Evolutionary conservation across 1,140 invertebrate species (phyloP).

Genomic region (Neoseiulus cucumeris): DNA sequence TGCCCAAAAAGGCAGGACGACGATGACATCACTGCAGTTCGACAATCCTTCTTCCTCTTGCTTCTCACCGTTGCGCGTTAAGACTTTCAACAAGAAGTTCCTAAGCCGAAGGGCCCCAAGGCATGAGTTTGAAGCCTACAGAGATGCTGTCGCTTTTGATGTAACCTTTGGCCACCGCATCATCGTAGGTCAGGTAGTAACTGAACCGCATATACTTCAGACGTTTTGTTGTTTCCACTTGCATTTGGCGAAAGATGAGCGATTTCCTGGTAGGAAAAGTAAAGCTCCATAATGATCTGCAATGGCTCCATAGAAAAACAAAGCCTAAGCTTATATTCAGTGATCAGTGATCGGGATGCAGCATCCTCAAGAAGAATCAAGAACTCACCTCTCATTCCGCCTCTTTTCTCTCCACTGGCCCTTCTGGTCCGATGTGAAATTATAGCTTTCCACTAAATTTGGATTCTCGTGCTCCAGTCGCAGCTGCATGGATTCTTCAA

Average conservation of each 20-base stretch:
- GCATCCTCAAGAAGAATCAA: background rate
- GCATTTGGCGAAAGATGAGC: background rate
- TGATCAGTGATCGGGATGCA: too few species aligned
- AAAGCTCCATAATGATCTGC: background rate
- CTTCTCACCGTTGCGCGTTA: too few species aligned
- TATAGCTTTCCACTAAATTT: background rate
- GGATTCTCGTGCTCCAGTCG: background rate
- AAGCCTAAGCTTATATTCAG: background rate
- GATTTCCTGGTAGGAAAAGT: background rate
- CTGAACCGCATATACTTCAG: background rate
- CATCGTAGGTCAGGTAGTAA: background rate
- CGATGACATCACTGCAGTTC: too few species aligned
- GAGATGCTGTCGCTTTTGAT: background rate
- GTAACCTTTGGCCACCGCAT: background rate
- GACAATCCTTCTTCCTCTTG: too few species aligned
- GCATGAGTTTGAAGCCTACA: background rate
- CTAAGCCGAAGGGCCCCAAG: too few species aligned
- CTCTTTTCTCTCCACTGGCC: constrained; percentile 12
- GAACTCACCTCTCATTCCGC: constrained; percentile 14
- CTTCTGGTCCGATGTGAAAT: constrained; percentile 13
- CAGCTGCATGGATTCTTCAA: background rate
- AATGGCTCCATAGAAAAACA: background rate
- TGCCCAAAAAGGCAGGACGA: too few species aligned
- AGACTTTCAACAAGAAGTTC: too few species aligned
- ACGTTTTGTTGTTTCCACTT: background rate